Evolutionary conservation across 2,113 vertebrate genomes (phyloP).

Genomic region (Salminus brasiliensis): DNA sequence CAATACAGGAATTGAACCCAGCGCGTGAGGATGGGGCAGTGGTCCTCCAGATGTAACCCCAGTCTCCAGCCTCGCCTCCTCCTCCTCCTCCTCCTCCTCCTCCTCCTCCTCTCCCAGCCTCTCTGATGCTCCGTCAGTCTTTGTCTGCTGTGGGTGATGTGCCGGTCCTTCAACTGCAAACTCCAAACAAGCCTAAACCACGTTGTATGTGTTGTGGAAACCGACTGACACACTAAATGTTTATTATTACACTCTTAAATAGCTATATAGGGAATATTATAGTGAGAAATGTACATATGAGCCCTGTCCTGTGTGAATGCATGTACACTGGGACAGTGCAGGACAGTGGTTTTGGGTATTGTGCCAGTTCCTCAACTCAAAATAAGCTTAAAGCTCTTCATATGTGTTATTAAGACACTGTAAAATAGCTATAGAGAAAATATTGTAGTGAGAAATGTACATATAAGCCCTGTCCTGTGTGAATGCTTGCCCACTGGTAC

Average conservation of each 20-base stretch:
- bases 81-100: slow-evolving; percentile 27
- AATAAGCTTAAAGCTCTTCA: background rate
- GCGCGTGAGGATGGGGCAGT: background rate
- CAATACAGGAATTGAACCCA: background rate
- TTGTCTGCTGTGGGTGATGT: slow-evolving; percentile 47
- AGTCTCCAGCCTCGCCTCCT: slow-evolving; percentile 13
- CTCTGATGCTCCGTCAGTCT: slow-evolving; percentile 50
- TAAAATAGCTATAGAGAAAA: background rate
- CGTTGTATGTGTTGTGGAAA: too few species aligned
- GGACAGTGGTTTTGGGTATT: too few species aligned
- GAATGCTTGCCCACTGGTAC: too few species aligned
- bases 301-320: background rate
- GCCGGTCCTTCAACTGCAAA: background rate
- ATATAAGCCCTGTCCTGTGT: background rate
- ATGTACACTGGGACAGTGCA: too few species aligned
- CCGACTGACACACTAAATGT: too few species aligned
- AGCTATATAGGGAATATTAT: background rate
- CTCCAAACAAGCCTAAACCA: too few species aligned
- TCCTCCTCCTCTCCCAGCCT: slow-evolving; percentile 9
- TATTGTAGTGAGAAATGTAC: background rate
- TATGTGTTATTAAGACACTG: too few species aligned
- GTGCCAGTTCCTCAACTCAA: background rate
- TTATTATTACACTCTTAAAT: background rate
- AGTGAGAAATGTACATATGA: background rate
- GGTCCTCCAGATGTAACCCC: background rate